These are phyloP conservation scores for Cheilosia scutellata DNA, from an alignment of 2,888 invertebrate species.

Conservation along the genomic window DNA sequence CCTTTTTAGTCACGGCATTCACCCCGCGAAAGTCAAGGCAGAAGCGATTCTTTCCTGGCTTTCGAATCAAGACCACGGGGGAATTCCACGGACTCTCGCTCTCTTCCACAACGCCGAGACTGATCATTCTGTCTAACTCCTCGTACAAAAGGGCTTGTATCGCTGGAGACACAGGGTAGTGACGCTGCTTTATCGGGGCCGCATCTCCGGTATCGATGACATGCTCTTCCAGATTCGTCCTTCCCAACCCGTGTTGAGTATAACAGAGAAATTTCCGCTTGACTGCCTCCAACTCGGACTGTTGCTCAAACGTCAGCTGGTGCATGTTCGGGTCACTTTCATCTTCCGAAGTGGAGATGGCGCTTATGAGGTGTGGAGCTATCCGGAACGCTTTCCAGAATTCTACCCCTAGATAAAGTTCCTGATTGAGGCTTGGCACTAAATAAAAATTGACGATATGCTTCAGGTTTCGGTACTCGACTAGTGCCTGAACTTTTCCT, in stretches of 20 bases:
- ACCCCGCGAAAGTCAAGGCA: constrained; percentile 76
- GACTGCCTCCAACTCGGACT: neutral
- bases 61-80: too few relatives aligned
- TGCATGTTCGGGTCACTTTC: neutral
- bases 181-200: constrained; percentile 61
- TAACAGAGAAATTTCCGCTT: constrained; percentile 3
- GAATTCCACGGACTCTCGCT: constrained; percentile 42
- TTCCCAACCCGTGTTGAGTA: constrained; percentile 30
- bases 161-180: constrained; percentile 70
- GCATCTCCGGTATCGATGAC: constrained; percentile 57
- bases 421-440: constrained; percentile 37
- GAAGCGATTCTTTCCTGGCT: constrained; percentile 43
- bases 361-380: constrained; percentile 17
- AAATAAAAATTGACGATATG: constrained; percentile 5
- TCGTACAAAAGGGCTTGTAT: constrained; percentile 65
- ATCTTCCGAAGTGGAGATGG: neutral
- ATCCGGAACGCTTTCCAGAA: constrained; percentile 55
- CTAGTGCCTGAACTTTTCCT: constrained; percentile 11
- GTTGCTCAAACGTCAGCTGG: neutral
- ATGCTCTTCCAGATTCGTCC: constrained; percentile 28
- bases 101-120: constrained; percentile 51
- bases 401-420: constrained; percentile 55
- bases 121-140: constrained; percentile 79
- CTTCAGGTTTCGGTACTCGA: neutral
- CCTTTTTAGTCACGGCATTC: neutral